These are phyloP conservation scores for Marmota flaviventris DNA, from an alignment of 2,113 vertebrate species.

Conservation along the genomic window DNA sequence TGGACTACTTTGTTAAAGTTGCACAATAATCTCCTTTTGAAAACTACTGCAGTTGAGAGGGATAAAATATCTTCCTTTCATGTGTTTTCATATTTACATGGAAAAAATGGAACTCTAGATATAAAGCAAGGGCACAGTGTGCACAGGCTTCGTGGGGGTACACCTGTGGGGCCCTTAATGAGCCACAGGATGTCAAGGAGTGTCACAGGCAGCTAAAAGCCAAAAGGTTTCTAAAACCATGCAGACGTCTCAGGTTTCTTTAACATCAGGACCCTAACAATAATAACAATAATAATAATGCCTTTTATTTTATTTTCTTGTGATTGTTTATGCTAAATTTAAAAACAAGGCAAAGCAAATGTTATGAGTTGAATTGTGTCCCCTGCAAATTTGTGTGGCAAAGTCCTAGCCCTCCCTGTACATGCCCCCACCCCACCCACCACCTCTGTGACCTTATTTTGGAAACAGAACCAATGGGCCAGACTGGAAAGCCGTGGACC, in stretches of 20 bases:
- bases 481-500: too few relatives aligned
- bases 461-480: background rate
- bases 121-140: background rate
- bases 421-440: too few relatives aligned
- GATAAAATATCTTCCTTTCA: background rate
- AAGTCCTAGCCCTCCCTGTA: background rate
- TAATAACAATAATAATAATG: too few relatives aligned
- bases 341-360: background rate
- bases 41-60: background rate
- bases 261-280: background rate
- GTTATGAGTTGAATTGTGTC: background rate
- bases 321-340: background rate
- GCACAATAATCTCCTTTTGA: background rate
- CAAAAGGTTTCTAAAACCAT: background rate
- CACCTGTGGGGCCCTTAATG: too few relatives aligned
- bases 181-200: background rate
- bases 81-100: background rate
- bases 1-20: background rate
- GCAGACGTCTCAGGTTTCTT: background rate
- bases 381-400: too few relatives aligned
- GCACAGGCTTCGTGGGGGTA: too few relatives aligned
- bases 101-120: background rate
- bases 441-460: background rate
- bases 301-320: background rate
- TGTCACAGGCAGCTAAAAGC: background rate